Percentiles rank a stretch among this genome's conserved stretches.
Conservation (phyloP, 2,113 vertebrate species). For the Sinocyclocheilus anophthalmus region DNA sequence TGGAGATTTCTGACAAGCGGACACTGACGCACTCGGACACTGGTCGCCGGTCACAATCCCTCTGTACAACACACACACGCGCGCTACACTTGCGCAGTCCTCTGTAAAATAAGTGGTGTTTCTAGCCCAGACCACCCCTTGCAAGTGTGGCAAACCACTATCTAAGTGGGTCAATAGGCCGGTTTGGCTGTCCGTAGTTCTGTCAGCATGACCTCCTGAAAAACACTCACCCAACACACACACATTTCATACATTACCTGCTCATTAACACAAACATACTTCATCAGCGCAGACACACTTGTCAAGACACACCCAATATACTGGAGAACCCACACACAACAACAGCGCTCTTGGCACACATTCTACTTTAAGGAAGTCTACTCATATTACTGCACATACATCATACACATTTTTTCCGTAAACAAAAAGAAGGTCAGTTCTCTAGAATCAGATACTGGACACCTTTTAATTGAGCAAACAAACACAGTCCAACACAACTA, state of each 20-base stretch:
- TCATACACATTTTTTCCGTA: not conserved
- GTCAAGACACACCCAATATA: conserved; percentile 26
- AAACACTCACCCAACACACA: conserved; percentile 56
- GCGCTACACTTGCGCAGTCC: conserved; percentile 58
- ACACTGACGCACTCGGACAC: conserved; percentile 42
- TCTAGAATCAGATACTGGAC: not conserved
- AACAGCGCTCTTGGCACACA: conserved; percentile 10
- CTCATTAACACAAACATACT: conserved; percentile 43
- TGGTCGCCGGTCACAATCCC: conserved; percentile 33
- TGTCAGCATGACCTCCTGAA: conserved; percentile 69
- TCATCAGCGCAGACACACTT: not conserved
- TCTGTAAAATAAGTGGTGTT: conserved; percentile 63
- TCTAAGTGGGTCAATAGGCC: conserved; percentile 43
- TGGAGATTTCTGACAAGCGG: not conserved
- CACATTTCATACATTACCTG: conserved; percentile 37
- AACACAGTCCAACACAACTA: not conserved
- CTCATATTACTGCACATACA: conserved; percentile 8
- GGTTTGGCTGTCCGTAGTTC: conserved; percentile 48
- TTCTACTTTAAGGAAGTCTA: conserved; percentile 26
- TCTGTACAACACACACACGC: conserved; percentile 38
- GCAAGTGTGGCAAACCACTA: conserved; percentile 27
- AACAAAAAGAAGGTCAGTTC: not conserved
- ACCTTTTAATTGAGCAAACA: not conserved
- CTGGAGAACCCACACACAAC: not conserved
- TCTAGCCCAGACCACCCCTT: conserved; percentile 54